phyloP scores from a whole-genome alignment of 2,113 vertebrate species.

The Dicaeum eximium region DNA sequence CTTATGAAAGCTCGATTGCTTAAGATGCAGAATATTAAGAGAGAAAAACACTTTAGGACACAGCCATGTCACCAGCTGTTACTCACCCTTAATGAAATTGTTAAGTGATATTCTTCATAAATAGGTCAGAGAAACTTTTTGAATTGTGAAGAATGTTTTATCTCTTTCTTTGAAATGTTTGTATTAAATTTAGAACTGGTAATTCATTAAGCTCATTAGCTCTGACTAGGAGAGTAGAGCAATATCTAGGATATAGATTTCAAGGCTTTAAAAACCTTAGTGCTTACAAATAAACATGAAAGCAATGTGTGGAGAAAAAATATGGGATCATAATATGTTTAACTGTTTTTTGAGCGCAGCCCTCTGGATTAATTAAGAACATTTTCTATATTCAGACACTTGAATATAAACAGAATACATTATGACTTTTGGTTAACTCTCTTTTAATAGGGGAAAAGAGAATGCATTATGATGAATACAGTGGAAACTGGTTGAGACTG shows the following conservation, averaged over 20 bases:
- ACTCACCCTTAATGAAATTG: slow-evolving; percentile 72
- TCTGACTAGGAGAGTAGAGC: slow-evolving; percentile 38
- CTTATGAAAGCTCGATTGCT: slow-evolving; percentile 71
- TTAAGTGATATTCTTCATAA: slow-evolving; percentile 75
- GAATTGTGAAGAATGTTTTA: slow-evolving; percentile 63
- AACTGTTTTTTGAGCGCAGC: slow-evolving; percentile 50
- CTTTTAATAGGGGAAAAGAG: slow-evolving; percentile 39
- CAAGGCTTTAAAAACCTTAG: slow-evolving; percentile 48
- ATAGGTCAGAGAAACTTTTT: slow-evolving; percentile 69
- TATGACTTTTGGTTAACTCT: slow-evolving; percentile 41
- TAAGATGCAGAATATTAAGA: slow-evolving; percentile 73
- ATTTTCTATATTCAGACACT: slow-evolving; percentile 54
- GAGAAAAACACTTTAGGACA: slow-evolving; percentile 72
- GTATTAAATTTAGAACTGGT: slow-evolving; percentile 60
- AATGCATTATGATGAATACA: slow-evolving; percentile 21
- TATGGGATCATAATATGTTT: slow-evolving; percentile 48
- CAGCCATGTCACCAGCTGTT: slow-evolving; percentile 73
- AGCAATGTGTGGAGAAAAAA: slow-evolving; percentile 33
- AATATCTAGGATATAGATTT: slow-evolving; percentile 60
- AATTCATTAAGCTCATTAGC: slow-evolving; percentile 67
- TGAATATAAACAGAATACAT: slow-evolving; percentile 53
- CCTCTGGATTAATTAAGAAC: slow-evolving; percentile 60
- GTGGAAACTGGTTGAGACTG: not conserved
- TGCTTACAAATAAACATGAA: slow-evolving; percentile 67
- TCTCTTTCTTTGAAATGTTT: slow-evolving; percentile 62